phyloP scores from a whole-genome alignment of 2,113 vertebrate genomes.

The Crotalus viridis region DNA sequence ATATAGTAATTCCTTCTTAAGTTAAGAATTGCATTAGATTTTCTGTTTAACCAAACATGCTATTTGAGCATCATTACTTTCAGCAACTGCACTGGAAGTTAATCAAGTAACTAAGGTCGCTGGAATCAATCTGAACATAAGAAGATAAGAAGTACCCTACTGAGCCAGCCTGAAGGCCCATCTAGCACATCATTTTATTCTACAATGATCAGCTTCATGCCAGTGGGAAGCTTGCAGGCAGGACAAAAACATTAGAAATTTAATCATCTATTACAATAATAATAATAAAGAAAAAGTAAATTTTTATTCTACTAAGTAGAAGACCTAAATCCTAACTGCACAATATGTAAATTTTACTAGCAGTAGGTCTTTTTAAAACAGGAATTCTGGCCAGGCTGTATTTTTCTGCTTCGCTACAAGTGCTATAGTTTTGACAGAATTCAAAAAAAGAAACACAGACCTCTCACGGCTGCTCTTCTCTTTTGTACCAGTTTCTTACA shows the following conservation, averaged over 20 bases:
- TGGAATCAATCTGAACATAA: neutral
- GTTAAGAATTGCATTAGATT: neutral
- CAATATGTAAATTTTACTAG: neutral
- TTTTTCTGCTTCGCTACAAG: neutral
- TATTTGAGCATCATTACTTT: neutral
- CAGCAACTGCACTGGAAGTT: neutral
- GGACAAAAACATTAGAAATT: neutral
- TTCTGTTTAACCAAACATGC: neutral
- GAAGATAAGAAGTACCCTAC: neutral
- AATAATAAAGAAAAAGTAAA: constrained; percentile 9
- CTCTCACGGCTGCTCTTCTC: neutral
- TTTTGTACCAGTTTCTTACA: neutral
- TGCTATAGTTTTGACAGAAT: neutral
- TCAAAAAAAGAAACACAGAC: neutral
- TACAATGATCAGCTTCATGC: neutral
- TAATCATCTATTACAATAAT: constrained; percentile 10
- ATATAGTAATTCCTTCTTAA: neutral
- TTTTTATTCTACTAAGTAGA: neutral
- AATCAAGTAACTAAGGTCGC: neutral
- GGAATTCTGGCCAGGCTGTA: neutral
- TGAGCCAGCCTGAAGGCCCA: neutral
- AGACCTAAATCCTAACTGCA: neutral
- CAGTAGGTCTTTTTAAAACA: neutral
- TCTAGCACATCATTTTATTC: neutral
- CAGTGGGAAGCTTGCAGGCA: neutral